Evolutionary conservation across 2,888 invertebrate genomes (phyloP).

Genomic region (Belgica antarctica): DNA sequence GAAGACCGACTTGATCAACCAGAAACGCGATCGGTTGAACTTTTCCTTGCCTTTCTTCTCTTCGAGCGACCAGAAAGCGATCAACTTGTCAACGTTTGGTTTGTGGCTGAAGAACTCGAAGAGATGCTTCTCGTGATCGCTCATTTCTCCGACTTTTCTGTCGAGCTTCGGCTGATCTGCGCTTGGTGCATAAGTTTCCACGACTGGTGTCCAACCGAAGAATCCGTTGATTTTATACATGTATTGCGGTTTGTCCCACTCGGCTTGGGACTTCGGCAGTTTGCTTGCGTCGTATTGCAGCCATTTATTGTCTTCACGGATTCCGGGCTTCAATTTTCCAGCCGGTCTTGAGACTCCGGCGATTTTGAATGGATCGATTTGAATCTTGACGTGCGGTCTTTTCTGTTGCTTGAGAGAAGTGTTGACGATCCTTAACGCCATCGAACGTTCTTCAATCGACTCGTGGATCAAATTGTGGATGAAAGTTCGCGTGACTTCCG

Average conservation of each 20-base stretch:
- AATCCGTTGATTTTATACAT: constrained; percentile 62
- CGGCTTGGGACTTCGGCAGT: constrained; percentile 62
- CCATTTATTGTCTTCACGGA: constrained; percentile 72
- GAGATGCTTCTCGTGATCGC: constrained; percentile 65
- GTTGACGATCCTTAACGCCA: constrained; percentile 62
- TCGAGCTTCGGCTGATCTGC: constrained; percentile 64
- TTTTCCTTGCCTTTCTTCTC: constrained; percentile 83
- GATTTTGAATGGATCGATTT: constrained; percentile 60
- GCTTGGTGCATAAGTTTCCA: constrained; percentile 66
- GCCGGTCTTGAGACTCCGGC: constrained; percentile 50
- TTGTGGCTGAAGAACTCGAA: constrained; percentile 66
- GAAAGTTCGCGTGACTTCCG: constrained; percentile 64
- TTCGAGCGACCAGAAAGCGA: constrained; percentile 73
- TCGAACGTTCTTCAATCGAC: constrained; percentile 73
- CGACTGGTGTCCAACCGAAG: constrained; percentile 58
- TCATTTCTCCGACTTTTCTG: constrained; percentile 58
- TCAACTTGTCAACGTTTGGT: constrained; percentile 66
- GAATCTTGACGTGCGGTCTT: constrained; percentile 61
- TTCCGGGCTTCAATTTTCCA: constrained; percentile 51
- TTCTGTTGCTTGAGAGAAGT: constrained; percentile 73
- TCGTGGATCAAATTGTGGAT: constrained; percentile 69
- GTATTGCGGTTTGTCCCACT: constrained; percentile 72
- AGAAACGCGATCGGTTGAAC: constrained; percentile 67
- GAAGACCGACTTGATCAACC: constrained; percentile 77
- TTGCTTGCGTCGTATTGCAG: constrained; percentile 65